phyloP scores from a whole-genome alignment of 2,113 vertebrate genomes.

The Cebidichthys violaceus region DNA sequence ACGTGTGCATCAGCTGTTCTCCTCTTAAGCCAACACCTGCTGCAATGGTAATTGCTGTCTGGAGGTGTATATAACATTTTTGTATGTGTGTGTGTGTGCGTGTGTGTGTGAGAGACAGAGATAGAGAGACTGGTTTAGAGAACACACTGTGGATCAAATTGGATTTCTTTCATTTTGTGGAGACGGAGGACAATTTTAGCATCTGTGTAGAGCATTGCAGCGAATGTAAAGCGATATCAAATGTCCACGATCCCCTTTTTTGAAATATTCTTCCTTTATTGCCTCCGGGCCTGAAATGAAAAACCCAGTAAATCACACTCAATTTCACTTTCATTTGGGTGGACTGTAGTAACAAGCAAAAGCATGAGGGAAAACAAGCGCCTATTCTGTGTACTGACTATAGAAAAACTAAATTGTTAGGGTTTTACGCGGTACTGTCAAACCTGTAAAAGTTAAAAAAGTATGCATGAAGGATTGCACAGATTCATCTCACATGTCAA shows the following conservation, averaged over 20 bases:
- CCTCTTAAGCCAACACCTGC: constrained; percentile 58
- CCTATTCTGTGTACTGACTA: not conserved
- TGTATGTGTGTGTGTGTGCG: not conserved
- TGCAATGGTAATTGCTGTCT: constrained; percentile 52
- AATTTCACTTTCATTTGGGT: constrained; percentile 22
- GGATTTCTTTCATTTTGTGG: constrained; percentile 42
- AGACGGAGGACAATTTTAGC: constrained; percentile 31
- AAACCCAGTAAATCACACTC: constrained; percentile 14
- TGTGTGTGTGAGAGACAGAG: not conserved
- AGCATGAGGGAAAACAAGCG: not conserved
- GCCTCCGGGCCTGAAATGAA: constrained; percentile 22
- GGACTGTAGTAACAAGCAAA: constrained; percentile 6
- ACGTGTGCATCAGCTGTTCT: constrained; percentile 54
- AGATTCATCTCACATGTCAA: not conserved
- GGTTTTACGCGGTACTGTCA: not conserved
- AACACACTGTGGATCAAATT: constrained; percentile 30
- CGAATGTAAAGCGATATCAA: constrained; percentile 45
- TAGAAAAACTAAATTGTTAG: not conserved
- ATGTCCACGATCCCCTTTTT: not conserved
- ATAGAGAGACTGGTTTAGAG: constrained; percentile 5
- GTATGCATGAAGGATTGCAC: not conserved
- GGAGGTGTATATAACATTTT: constrained; percentile 26
- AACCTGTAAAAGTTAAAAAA: constrained; percentile 1
- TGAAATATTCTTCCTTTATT: constrained; percentile 16
- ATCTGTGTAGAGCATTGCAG: constrained; percentile 37